Evolutionary conservation across 2,113 vertebrate genomes (phyloP), one percentile per base, ranked within the genome.

Genomic region (Rattus norvegicus): DNA sequence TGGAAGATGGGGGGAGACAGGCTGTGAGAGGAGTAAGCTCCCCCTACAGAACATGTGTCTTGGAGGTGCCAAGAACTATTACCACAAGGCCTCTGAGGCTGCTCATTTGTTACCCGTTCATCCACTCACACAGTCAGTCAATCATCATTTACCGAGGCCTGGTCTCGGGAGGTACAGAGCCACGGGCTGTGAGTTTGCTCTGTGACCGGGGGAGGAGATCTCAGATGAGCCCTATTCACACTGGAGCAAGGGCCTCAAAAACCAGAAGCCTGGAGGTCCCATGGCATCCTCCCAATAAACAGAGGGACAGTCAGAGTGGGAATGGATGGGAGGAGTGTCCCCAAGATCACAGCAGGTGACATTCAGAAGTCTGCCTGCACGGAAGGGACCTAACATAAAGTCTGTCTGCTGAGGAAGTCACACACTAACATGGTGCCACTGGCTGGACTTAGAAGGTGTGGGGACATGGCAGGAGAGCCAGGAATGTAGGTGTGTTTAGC

Each of bases 101-200:
- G 12, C 28, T 24, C 43, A 2, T 54, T 54, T 36, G 30, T 54
- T 65, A 67, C 10, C n/a, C 47, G 16, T 2, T n/a, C 54, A 39
- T 14, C 39, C 36, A 61, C 22, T 39, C 80, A 43, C 36, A 28
- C 12, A 13, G 16, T 81, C 54, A 43, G 11, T 47, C 39, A 20
- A 39, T 11, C 39, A 30, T 43, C 39, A 8, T 33, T 72, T n/a
- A 54, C 69, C 4, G 36, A 47, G 65, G 67, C 19, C 56, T 33
- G 19, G 12, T 30, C 14, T 11, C 0, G 0, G 0, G 12, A 73
- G 33, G 22, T 7, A 5, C 59, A 70, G 30, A 65, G 67, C 56
- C n/a, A 11, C 36, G 11, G 20, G 33, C 52, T 59, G 22, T 39
- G 33, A 39, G n/a, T 73, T 33, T 56, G 49, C 13, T 36, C 43